These are phyloP conservation scores for Epizoanthus ramosus DNA, from an alignment of 92 coral and sea anemone species.

Conservation along the genomic window DNA sequence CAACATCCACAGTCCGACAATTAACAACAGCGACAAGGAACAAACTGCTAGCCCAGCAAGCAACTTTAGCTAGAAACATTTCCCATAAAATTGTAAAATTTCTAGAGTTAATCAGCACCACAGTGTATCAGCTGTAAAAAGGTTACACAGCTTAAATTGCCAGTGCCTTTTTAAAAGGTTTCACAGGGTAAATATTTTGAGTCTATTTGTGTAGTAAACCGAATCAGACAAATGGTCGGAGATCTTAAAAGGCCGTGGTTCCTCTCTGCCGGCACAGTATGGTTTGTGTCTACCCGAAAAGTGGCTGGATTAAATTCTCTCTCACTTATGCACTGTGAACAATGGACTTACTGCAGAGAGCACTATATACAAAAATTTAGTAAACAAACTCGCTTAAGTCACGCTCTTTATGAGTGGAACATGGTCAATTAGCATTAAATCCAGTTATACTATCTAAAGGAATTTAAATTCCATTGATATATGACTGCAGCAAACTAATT, in stretches of 20 bases:
- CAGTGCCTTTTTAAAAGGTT: neutral
- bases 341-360: constrained; percentile 37
- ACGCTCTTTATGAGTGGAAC: constrained; percentile 31
- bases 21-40: neutral
- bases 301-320: constrained; percentile 35
- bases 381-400: constrained; percentile 36
- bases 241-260: neutral
- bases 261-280: neutral
- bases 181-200: neutral
- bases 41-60: constrained; percentile 29
- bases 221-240: neutral
- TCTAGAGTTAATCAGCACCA: neutral
- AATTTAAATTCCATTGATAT: neutral
- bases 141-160: neutral
- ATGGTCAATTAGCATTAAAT: constrained; percentile 32
- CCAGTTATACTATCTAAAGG: constrained; percentile 23
- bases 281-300: neutral
- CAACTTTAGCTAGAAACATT: neutral
- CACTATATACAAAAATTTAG: constrained; percentile 10
- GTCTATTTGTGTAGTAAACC: neutral
- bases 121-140: too few relatives aligned
- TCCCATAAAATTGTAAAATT: neutral
- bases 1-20: constrained; percentile 34
- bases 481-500: constrained; percentile 5
- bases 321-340: constrained; percentile 14